Base-by-base conservation (phyloP, 2,888 invertebrate species). In the Dusona sp. region DNA sequence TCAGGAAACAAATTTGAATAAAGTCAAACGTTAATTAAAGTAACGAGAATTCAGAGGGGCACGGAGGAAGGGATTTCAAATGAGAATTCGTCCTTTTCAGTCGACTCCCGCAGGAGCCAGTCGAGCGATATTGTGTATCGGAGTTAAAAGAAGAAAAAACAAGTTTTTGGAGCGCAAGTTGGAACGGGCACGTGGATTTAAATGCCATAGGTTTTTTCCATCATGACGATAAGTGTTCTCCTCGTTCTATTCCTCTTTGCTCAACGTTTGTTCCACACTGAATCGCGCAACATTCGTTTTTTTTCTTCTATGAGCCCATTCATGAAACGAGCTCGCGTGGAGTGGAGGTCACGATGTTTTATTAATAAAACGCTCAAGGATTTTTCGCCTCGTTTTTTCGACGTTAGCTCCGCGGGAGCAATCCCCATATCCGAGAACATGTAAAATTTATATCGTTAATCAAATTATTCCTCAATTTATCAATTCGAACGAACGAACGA, bases 321-420 rank as follows among this genome's bases (percentile, higher is more conserved):
- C 92, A 92, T 92, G 92, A 92, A 92, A 90, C 89, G 89, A 77
- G 88, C 89, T 87, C 88, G 88, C 80, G 89, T 87, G 83, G 75
- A 77, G 86, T 88, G 82, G 82, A 79, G 86, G 75, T 83, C 79
- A 87, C 85, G 84, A 85, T 88, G 90, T 91, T 92, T 77, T 92
- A 92, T 92, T 92, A 91, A 92, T 92, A 91, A 82, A 87, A 89
- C 81, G 83, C 75, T 74, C 82, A 88, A 90, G 81, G 89, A 83
- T 85, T 87, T 84, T 48, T 75, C 74, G 73, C 79, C 78, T 75
- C 48, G 68, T 68, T 68, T 65, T 74, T 81, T 72, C 68, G 67
- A 33, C 65, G 65, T 19, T 48, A 33, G 9, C 19, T 22, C 8
- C 9, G 42, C 42, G 54, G 36, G 33, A 73, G 13, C 48, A 19